phyloP scores from a whole-genome alignment of 2,888 invertebrate species.

The Sicus ferrugineus region DNA sequence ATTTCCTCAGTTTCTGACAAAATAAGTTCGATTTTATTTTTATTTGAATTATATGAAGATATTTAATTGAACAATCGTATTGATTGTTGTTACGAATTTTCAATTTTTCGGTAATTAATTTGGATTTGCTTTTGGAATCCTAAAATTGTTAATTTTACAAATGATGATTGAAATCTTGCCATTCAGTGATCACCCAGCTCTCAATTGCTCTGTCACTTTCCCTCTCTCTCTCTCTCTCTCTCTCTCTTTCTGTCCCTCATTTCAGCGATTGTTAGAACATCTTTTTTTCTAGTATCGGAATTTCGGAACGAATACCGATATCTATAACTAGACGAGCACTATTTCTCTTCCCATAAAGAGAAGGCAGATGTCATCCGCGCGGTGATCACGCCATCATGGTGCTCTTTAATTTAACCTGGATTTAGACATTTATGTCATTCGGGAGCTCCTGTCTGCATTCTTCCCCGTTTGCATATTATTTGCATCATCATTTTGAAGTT shows the following conservation, averaged over 20 bases:
- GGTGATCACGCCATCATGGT: slow-evolving; percentile 3
- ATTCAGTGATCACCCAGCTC: background rate
- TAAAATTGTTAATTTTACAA: background rate
- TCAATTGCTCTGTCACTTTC: background rate
- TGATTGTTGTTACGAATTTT: too few relatives aligned
- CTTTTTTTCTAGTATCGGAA: slow-evolving; percentile 22
- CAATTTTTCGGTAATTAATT: background rate
- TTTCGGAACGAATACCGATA: slow-evolving; percentile 14
- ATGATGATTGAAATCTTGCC: background rate
- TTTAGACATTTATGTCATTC: slow-evolving; percentile 29
- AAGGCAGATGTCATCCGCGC: slow-evolving; percentile 26
- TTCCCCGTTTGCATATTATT: slow-evolving; percentile 2
- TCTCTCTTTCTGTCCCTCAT: background rate
- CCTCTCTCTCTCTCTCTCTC: background rate
- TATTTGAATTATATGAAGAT: background rate
- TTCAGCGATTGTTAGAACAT: slow-evolving; percentile 20
- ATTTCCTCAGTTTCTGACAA: background rate
- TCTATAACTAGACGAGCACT: slow-evolving; percentile 28
- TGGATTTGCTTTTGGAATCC: too few relatives aligned
- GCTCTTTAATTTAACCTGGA: slow-evolving; percentile 32
- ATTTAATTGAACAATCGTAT: background rate
- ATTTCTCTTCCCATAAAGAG: slow-evolving; percentile 24
- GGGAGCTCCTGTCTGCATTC: background rate
- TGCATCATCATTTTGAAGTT: background rate
- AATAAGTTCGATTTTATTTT: background rate